Conservation (phyloP, 92 coral and sea anemone genomes). For the Metridium senile region DNA sequence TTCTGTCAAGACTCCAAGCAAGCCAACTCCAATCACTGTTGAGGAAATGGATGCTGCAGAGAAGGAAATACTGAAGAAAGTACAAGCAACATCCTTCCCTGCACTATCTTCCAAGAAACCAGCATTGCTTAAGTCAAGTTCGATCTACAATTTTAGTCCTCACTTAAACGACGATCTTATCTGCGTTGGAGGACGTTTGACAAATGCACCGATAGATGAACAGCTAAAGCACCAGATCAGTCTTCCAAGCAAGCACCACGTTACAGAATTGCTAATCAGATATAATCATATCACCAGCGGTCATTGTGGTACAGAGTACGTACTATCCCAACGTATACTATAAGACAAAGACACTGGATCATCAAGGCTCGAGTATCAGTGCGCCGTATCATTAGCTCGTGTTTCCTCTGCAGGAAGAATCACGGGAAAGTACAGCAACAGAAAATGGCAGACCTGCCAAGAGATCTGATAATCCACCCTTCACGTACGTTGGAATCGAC, state of each 20-base stretch:
- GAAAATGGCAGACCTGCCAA: conserved; percentile 52
- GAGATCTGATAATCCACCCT: no score
- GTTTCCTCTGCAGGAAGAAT: conserved; percentile 50
- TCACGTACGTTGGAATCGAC: conserved; percentile 44
- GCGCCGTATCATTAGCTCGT: conserved; percentile 31
- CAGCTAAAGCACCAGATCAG: conserved; percentile 50
- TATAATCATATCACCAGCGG: conserved; percentile 41
- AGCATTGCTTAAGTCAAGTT: conserved; percentile 16
- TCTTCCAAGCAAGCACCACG: conserved; percentile 40
- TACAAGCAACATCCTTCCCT: conserved; percentile 28
- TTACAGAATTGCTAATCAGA: conserved; percentile 29
- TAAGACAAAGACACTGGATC: conserved; percentile 52
- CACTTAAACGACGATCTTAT: conserved; percentile 22
- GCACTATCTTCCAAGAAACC: neutral
- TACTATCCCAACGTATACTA: conserved; percentile 45
- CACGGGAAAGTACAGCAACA: conserved; percentile 39
- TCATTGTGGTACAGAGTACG: conserved; percentile 55
- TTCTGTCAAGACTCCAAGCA: neutral
- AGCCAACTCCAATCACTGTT: conserved; percentile 30
- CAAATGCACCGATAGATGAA: neutral
- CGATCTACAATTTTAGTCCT: conserved; percentile 45
- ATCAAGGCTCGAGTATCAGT: conserved; percentile 44
- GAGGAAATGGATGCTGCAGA: conserved; percentile 41
- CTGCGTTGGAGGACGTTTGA: neutral
- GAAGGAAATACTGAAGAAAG: conserved; percentile 30